Conservation (phyloP, 1,140 invertebrate species). For the Aphelenchoides avenae region DNA sequence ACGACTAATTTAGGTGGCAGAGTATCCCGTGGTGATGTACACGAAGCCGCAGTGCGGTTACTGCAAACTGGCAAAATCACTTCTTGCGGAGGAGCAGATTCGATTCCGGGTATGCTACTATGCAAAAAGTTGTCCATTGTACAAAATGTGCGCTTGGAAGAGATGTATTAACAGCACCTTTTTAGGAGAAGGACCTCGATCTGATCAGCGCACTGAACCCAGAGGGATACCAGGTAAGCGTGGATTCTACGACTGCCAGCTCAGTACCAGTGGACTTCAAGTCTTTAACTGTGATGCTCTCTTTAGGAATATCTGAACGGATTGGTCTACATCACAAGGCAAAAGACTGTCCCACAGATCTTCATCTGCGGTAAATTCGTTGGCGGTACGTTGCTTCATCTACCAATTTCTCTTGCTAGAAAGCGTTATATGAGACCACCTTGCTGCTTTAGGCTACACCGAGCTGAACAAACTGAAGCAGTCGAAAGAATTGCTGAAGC, state of each 20-base stretch:
- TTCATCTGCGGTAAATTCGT: constrained; percentile 47
- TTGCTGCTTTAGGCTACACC: constrained; percentile 37
- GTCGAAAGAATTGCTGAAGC: constrained; percentile 24
- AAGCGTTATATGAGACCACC: background rate
- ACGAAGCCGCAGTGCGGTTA: constrained; percentile 44
- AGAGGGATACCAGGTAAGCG: constrained; percentile 19
- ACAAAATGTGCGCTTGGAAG: too few species aligned
- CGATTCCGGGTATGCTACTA: too few species aligned
- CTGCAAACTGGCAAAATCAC: constrained; percentile 39
- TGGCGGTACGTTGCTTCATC: constrained; percentile 34
- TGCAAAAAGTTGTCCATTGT: too few species aligned
- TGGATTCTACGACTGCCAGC: background rate
- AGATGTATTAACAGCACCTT: too few species aligned
- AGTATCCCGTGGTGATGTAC: constrained; percentile 40
- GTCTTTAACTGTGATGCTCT: constrained; percentile 5
- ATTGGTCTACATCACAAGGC: constrained; percentile 33
- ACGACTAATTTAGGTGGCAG: constrained; percentile 36
- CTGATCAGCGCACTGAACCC: constrained; percentile 25
- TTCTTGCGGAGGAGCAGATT: constrained; percentile 38
- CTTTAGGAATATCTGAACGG: constrained; percentile 39
- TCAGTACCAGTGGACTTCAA: background rate
- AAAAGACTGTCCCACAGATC: constrained; percentile 40
- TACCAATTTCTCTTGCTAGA: background rate
- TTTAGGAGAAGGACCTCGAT: constrained; percentile 36
- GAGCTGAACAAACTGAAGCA: constrained; percentile 36